Percentiles rank a stretch among this genome's conserved stretches.
These are phyloP conservation scores for Nasonia oneida DNA, from an alignment of 2,888 invertebrate species.

Conservation along the genomic window DNA sequence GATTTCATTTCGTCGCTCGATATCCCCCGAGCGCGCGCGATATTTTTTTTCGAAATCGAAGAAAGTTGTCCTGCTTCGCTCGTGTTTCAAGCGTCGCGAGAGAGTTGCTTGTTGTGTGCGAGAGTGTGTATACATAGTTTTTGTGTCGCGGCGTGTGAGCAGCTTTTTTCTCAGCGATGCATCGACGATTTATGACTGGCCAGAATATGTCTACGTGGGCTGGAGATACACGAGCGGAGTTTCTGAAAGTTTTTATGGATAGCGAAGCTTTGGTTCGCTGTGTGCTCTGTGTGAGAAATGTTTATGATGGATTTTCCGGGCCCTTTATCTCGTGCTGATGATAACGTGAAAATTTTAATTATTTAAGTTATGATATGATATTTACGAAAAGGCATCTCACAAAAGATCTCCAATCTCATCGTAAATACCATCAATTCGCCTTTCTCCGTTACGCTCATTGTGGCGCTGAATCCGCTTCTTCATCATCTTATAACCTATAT, in stretches of 20 bases:
- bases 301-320: neutral
- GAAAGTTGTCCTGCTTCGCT: slow-evolving; percentile 40
- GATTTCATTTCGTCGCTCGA: slow-evolving; percentile 45
- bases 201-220: neutral
- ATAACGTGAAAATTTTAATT: neutral
- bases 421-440: slow-evolving; percentile 30
- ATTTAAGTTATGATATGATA: too few species aligned
- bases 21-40: neutral
- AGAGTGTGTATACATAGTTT: neutral
- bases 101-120: neutral
- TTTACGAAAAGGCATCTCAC: too few species aligned
- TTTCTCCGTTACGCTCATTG: slow-evolving; percentile 23
- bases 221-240: slow-evolving; percentile 6
- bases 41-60: slow-evolving; percentile 44
- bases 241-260: slow-evolving; percentile 32
- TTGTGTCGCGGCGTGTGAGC: neutral
- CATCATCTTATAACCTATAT: neutral
- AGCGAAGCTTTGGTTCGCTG: neutral
- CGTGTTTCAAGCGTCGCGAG: slow-evolving; percentile 25
- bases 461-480: slow-evolving; percentile 19
- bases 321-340: neutral
- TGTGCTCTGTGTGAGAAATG: neutral
- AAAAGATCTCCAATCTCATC: slow-evolving; percentile 30
- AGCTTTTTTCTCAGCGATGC: slow-evolving; percentile 11
- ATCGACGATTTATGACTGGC: slow-evolving; percentile 43